Base-by-base conservation (phyloP, 2,888 invertebrate genomes). In the Flexamia atlantica region DNA sequence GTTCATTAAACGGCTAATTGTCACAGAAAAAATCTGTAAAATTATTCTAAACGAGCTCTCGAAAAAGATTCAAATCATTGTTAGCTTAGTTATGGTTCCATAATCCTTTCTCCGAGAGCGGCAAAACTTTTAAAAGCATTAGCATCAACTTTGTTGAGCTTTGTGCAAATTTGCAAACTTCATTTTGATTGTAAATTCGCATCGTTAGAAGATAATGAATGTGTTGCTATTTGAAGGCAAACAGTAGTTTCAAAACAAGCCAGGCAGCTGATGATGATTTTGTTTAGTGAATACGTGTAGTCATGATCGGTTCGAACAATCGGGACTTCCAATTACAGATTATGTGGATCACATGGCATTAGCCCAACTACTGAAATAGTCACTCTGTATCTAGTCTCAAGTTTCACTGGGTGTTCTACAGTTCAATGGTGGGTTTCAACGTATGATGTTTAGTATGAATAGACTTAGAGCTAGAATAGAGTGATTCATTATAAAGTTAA, bases 121-220 rank as follows among this genome's bases (percentile, higher is more conserved):
- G 64, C 12, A 14, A 64, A 64, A 64, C 64, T 64, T 64, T 30
- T 64, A 30, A 64, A 64, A 28, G 12, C 64, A 64, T 64, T 64
- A 64, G 57, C 64, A 64, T 28, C 25, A 64, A 64, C 64, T 64
- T 64, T 64, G 30, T 64, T 64, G 28, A 28, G 64, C 30, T 30
- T 17, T 64, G 64, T 28, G 25, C 28, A 64, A 64, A 64, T 30
- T 64, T 17, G 17, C 64, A 64, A 64, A 64, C 28, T 64, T 64
- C 7, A 30, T 64, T 64, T 64, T 30, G 64, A 28, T 30, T 64
- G 17, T 28, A 64, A 28, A 64, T 28, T 28, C 14, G 64, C 64
- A 64, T 64, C 30, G 64, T 64, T 64, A 28, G 30, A 17, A 64
- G 64, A 64, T 64, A 64, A 64, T 64, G 64, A 64, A 64, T 64